A percentile compares a stretch with the other conserved stretches of the same genome.
Conservation (phyloP, 2,797 vertebrate species). For the Botia almorhae region DNA sequence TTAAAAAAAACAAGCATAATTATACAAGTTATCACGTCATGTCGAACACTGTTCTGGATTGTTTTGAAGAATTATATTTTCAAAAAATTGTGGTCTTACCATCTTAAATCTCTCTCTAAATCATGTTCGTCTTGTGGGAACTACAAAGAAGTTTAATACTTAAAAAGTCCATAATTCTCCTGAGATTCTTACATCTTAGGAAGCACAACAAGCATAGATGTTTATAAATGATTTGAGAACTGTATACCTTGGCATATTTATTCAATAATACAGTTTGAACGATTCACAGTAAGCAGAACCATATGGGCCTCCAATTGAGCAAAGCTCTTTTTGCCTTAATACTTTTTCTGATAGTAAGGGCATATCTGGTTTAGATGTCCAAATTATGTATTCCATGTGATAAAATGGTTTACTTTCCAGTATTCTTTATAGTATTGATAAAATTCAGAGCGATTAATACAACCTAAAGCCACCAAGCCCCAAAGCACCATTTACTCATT, state of each 20-base stretch:
- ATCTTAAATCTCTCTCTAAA: conserved; percentile 31
- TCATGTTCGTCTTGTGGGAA: conserved; percentile 7
- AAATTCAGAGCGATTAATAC: conserved; percentile 12
- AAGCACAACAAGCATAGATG: conserved; percentile 40
- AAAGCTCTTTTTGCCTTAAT: conserved; percentile 58
- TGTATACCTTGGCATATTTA: conserved; percentile 62
- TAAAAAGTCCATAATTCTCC: conserved; percentile 46
- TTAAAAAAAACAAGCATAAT: neutral
- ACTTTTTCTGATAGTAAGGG: conserved; percentile 49
- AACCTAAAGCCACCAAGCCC: neutral
- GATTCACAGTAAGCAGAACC: conserved; percentile 47
- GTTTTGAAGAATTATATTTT: conserved; percentile 14
- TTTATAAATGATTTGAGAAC: conserved; percentile 54
- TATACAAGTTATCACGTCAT: too few species aligned
- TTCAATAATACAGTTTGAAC: conserved; percentile 49
- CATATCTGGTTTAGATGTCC: conserved; percentile 61
- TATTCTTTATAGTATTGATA: conserved; percentile 12
- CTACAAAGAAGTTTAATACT: conserved; percentile 47
- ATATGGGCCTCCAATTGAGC: conserved; percentile 45
- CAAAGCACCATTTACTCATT: conserved; percentile 5
- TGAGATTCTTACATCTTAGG: conserved; percentile 55
- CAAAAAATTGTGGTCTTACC: neutral
- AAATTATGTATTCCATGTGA: conserved; percentile 54
- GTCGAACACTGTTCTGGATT: neutral
- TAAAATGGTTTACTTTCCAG: neutral